Base-by-base conservation (phyloP, 2,797 vertebrate genomes). In the Aeoliscus strigatus region DNA sequence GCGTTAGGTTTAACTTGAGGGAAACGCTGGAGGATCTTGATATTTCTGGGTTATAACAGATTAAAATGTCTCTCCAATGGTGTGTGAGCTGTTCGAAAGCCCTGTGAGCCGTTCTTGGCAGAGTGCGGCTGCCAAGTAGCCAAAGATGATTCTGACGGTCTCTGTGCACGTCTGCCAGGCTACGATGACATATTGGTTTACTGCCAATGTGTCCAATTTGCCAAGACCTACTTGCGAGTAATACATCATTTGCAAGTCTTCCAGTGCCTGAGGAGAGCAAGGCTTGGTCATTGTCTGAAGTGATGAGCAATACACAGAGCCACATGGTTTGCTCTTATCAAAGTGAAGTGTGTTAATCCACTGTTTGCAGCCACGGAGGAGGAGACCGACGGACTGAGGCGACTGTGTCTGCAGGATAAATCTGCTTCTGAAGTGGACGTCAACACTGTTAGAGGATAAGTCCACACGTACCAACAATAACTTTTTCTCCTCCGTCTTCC, bases 81-180 rank as follows among this genome's bases (percentile, higher is more conserved):
- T 16, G 31, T 27, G 27, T 25, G 35, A 63, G 56, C 25, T 24
- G 9, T 10, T 9, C 14, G 53, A 34, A 35, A 44, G 26, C 11
- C 2, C 27, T 13, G 39, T 21, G 45, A 11, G 28, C 36, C 43
- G 24, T 48, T 48, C 38, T 65, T 55, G 47, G 55, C 55, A 54
- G 30, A 35, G 21, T 6, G 26, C 35, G 44, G 30, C 37, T 43
- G 46, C 38, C 29, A 40, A 27, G 24, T 10, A 36, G 21, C 46
- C 25, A 35, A 45, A 39, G 27, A 55, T 27, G 23, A 52, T 38
- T 41, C 9, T 58, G 49, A 66, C 45, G 56, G 58, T 39, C 28
- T 8, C 13, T 13, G 5, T 29, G 36, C 44, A 67, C 38, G 28
- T 64, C 58, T 59, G 53, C 53, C 69, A 66, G 48, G 16, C 35